phyloP scores from a whole-genome alignment of 2,888 invertebrate genomes.

The Odontothrips loti region DNA sequence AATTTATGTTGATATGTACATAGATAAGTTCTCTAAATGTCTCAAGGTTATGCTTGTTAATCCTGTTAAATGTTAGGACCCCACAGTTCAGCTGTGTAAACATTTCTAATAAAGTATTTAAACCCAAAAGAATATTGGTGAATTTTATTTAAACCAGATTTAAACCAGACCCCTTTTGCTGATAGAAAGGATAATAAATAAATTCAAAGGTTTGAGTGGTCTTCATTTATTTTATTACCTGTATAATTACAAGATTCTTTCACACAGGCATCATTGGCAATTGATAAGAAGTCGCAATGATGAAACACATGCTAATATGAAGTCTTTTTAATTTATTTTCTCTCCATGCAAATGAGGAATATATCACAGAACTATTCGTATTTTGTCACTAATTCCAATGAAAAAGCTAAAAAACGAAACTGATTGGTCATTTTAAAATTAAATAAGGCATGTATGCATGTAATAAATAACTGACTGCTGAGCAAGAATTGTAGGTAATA shows the following conservation, averaged over 20 bases:
- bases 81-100: neutral
- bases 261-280: neutral
- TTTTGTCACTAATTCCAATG: neutral
- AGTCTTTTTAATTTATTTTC: neutral
- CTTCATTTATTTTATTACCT: neutral
- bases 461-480: too few relatives aligned
- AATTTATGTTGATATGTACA: conserved; percentile 3
- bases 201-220: too few relatives aligned
- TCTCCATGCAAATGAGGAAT: neutral
- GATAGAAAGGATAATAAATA: too few relatives aligned
- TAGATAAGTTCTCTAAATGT: neutral
- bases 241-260: neutral
- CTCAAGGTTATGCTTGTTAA: neutral
- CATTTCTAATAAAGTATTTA: neutral
- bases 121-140: neutral
- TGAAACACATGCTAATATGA: neutral
- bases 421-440: too few relatives aligned
- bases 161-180: too few relatives aligned
- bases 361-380: neutral
- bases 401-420: too few relatives aligned
- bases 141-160: too few relatives aligned
- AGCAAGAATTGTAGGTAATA: too few relatives aligned
- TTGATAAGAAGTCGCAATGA: neutral
- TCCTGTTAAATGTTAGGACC: neutral
- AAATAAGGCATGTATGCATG: too few relatives aligned